A percentile compares a stretch with the other conserved stretches of the same genome.
These are phyloP conservation scores for Harpagus bidentatus DNA, from an alignment of 2,113 vertebrate species.

Conservation along the genomic window DNA sequence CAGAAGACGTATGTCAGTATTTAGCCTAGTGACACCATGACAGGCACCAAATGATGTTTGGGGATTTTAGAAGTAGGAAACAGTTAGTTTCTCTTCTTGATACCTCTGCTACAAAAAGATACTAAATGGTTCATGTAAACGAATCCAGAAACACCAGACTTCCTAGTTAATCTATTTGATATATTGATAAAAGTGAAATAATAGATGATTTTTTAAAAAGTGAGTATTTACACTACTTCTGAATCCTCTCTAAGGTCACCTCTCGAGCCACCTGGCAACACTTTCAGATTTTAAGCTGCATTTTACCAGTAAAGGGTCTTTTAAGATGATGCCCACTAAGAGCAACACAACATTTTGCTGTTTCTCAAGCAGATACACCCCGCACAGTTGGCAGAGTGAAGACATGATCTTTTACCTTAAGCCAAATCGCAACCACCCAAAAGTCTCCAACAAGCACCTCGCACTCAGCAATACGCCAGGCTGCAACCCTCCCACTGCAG, in stretches of 20 bases:
- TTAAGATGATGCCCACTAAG: background rate
- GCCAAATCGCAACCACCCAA: background rate
- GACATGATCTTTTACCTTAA: background rate
- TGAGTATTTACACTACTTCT: background rate
- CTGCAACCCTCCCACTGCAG: background rate
- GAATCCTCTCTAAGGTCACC: background rate
- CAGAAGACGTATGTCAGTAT: background rate
- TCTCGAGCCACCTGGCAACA: background rate
- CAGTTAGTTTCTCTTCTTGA: background rate
- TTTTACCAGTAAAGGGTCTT: background rate
- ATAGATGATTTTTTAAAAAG: background rate
- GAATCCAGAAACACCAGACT: background rate
- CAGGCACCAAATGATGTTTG: background rate
- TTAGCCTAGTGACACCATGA: background rate
- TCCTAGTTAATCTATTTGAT: background rate
- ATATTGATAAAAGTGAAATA: background rate
- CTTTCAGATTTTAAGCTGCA: background rate
- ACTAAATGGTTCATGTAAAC: background rate
- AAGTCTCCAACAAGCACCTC: accelerated
- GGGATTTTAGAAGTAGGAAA: background rate
- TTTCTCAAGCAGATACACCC: background rate
- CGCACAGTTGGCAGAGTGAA: accelerated
- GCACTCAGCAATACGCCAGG: accelerated
- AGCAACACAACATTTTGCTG: background rate
- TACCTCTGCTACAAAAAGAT: background rate